Evolutionary conservation across 2,888 invertebrate genomes (phyloP).

Genomic region (Chirona hameri): DNA sequence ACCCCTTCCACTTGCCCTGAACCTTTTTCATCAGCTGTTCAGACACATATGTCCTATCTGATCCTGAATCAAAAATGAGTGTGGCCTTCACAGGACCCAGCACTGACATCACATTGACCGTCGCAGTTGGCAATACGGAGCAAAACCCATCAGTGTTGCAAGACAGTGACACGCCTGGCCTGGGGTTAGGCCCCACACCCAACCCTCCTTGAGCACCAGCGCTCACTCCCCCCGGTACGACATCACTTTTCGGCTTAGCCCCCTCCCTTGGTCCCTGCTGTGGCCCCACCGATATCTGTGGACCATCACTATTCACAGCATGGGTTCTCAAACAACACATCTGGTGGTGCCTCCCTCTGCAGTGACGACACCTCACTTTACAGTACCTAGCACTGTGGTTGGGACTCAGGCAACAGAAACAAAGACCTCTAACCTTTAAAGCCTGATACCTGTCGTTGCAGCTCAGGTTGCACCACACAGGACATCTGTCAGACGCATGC

Average conservation of each 20-base stretch:
- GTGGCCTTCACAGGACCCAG: not conserved
- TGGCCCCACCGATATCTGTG: too few species aligned
- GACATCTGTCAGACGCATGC: not conserved
- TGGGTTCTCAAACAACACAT: not conserved
- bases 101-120: not conserved
- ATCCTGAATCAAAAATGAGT: not conserved
- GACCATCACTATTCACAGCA: too few species aligned
- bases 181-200: not conserved
- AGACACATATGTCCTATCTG: not conserved
- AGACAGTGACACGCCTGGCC: not conserved
- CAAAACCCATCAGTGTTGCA: not conserved
- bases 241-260: too few species aligned
- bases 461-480: not conserved
- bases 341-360: not conserved
- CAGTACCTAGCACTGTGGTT: not conserved
- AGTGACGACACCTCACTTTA: not conserved
- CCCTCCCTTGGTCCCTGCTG: too few species aligned
- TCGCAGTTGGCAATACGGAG: not conserved
- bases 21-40: not conserved
- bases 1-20: not conserved
- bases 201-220: not conserved
- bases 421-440: not conserved
- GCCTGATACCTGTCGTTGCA: not conserved
- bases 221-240: too few species aligned
- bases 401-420: not conserved